phyloP scores from a whole-genome alignment of 2,888 invertebrate genomes.

The Platycnemis pennipes region DNA sequence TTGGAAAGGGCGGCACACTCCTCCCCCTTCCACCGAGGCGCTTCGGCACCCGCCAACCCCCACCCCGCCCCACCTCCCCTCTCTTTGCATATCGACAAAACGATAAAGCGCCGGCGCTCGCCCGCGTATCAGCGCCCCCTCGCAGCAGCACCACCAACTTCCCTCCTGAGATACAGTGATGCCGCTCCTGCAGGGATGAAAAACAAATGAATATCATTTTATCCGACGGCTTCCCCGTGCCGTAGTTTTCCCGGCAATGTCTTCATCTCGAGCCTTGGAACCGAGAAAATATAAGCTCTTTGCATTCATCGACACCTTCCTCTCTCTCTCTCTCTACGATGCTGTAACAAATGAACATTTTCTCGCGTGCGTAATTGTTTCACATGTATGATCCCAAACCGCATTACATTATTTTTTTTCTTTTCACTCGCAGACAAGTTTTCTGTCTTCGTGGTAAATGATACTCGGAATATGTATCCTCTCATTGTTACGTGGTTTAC shows the following conservation, averaged over 20 bases:
- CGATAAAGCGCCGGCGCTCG: conserved; percentile 28
- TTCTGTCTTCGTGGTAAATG: too few species aligned
- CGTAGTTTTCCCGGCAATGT: not conserved
- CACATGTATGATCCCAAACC: not conserved
- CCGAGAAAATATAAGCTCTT: not conserved
- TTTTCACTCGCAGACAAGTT: too few species aligned
- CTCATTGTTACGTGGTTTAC: too few species aligned
- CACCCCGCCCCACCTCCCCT: not conserved
- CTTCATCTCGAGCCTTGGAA: not conserved
- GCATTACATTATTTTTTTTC: too few species aligned
- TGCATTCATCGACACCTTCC: not conserved
- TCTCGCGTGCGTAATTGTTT: not conserved
- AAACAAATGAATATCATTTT: conserved; percentile 8
- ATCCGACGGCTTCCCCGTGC: not conserved
- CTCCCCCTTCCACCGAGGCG: not conserved
- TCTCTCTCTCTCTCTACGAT: not conserved
- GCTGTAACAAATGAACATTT: not conserved
- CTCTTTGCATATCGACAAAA: conserved; percentile 31
- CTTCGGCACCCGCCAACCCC: not conserved
- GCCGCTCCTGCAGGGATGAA: not conserved
- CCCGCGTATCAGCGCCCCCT: not conserved
- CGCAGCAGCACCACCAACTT: not conserved
- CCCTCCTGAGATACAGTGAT: not conserved
- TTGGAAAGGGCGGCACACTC: not conserved
- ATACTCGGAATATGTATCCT: too few species aligned